Conservation (phyloP, 2,113 vertebrate species). For the Pluvialis apricaria region DNA sequence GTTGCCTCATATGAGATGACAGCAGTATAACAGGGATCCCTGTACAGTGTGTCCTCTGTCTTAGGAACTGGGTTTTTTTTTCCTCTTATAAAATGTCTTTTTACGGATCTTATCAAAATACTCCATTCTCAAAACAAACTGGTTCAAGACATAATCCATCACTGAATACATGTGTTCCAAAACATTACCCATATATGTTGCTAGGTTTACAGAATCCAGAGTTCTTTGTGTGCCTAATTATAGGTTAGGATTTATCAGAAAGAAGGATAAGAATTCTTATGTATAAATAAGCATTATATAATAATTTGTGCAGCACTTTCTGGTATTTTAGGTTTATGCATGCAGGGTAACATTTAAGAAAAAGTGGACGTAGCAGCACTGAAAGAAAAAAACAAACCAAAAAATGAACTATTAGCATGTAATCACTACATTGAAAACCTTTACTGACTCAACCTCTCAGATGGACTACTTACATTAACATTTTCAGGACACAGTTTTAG, state of each 20-base stretch:
- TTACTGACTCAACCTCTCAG: not conserved
- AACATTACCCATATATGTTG: not conserved
- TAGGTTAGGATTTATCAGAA: not conserved
- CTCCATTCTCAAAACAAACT: not conserved
- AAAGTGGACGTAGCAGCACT: not conserved
- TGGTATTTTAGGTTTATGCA: not conserved
- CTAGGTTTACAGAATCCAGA: not conserved
- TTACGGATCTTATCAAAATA: not conserved
- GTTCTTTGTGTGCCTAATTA: not conserved
- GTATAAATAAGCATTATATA: not conserved
- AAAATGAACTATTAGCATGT: not conserved
- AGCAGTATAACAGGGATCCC: not conserved
- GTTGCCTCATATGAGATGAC: not conserved
- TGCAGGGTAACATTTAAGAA: not conserved
- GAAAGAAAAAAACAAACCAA: not conserved
- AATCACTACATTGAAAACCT: not conserved
- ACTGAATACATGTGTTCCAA: not conserved
- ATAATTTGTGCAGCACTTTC: not conserved
- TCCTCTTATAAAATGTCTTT: not conserved
- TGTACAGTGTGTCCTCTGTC: not conserved
- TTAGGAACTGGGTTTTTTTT: not conserved
- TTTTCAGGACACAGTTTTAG: not conserved
- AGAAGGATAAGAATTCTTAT: not conserved
- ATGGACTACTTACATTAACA: not conserved
- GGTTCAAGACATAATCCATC: not conserved